Evolutionary conservation across 2,888 invertebrate species (phyloP), one percentile per base, ranked within the genome.

Genomic region (Aporophyla lueneburgensis): DNA sequence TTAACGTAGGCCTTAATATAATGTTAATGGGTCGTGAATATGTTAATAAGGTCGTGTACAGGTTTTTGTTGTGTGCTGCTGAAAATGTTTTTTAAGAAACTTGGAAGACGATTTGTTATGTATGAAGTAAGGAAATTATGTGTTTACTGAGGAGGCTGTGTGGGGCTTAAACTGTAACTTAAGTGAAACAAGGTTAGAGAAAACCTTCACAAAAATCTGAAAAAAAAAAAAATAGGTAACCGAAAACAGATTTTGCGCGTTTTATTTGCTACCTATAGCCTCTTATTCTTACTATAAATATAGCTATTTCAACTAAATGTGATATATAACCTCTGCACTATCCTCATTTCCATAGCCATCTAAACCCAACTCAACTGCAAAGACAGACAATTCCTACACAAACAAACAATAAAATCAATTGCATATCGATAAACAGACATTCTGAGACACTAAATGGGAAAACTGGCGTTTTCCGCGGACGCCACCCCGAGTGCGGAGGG

Each of bases 381-480:
- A 67, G 43, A 49, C 51, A 62, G 62, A 63, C 51, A 69, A 78
- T 69, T 56, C 33, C 24, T 58, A 58, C 66, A 70, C 71, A 81
- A 86, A 87, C 84, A 87, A 83, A 82, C 76, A 86, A 87, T 83
- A 78, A 84, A 89, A 93, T 93, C 93, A 93, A 93, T 93, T 93
- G 90, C 89, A 91, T 88, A 87, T 88, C 91, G 89, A 92, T 92
- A 92, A 87, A 88, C 85, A 86, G 76, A 76, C 73, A 81, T 85
- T 93, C 92, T 93, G 91, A 93, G 93, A 93, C 93, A 89, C 85
- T 92, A 92, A 94, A 93, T 93, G 94, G 95, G 92, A 94, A 96
- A 96, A 94, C 93, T 93, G 94, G 95, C 95, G 93, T 95, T 96
- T 96, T 94, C 95, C 95, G 92, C 92, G 90, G 90, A 91, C 91